These are phyloP conservation scores for Diorhabda carinulata DNA, from an alignment of 1,140 invertebrate genomes.

Conservation along the genomic window DNA sequence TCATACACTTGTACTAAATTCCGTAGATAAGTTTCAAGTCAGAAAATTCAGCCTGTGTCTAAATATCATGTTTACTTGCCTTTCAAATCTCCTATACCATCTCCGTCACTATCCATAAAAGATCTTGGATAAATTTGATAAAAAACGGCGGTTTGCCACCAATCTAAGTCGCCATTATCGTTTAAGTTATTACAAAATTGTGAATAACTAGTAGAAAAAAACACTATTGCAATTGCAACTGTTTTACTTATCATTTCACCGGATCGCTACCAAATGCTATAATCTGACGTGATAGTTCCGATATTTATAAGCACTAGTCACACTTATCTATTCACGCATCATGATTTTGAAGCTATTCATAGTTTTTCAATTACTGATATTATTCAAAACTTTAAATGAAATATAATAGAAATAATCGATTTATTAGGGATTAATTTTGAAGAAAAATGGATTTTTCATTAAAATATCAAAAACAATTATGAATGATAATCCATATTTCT, in stretches of 20 bases:
- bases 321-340: background rate
- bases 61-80: constrained; percentile 37
- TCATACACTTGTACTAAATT: background rate
- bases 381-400: background rate
- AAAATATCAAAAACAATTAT: no score
- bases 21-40: background rate
- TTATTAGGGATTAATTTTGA: no score
- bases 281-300: background rate
- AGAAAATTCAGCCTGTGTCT: background rate
- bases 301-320: background rate
- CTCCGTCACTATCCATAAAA: constrained; percentile 72
- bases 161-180: constrained; percentile 42
- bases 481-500: no score
- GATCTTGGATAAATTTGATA: constrained; percentile 80
- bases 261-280: background rate
- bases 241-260: background rate
- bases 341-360: background rate
- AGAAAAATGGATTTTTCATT: no score
- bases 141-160: constrained; percentile 69
- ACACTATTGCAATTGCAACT: background rate
- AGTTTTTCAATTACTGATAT: no score
- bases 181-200: background rate
- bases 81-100: constrained; percentile 73
- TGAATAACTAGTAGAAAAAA: background rate
- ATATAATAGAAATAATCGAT: background rate